Base-by-base conservation (phyloP, 1,140 invertebrate genomes). In the Drosophila arizonae region DNA sequence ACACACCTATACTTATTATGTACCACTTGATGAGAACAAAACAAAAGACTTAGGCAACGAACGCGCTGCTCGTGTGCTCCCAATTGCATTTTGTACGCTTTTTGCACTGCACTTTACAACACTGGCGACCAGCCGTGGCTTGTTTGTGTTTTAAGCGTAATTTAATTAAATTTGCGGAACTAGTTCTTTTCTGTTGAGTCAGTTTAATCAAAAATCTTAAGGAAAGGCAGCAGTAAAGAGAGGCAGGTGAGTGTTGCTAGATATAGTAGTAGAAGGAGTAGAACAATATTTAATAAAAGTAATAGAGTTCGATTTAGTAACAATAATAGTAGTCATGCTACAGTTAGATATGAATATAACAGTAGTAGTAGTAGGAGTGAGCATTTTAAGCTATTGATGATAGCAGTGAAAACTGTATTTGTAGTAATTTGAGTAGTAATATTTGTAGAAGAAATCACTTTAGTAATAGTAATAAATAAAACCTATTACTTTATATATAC, bases 31-130 rank as follows among this genome's bases (percentile, higher is more conserved):
- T 86, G 81, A 87, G 82, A 86, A 87, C 82, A 63, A 72, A 72
- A 86, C 79, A 86, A 87, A 87, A 76, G 75, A 81, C 79, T 87
- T 81, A 52, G 54, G 81, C 79, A 86, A 87, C 78, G 48, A 81
- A 87, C 43, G 15, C 74, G 54, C 64, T 55, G 55, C 17, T 46
- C 26, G 36, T 67, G 36, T 60, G 67, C 51, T 56, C 52, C 65
- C 51, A 69, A 73, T 73, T 66, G 26, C 46, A 54, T 56, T 51
- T 24, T 54, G 39, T 36, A 36, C 39, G 11, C 3, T 39, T 36
- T 36, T 11, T 9, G 3, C 33, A 36, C 33, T 10, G 33, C 6
- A 33, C 30, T 36, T 13, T 39, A 39, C 36, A 39, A 39, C 36
- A 39, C 11, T 39, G 36, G 2, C 33, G 1, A 10, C 21, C 21